Evolutionary conservation across 2,888 invertebrate species (phyloP).

Genomic region (Oxyteleia sp.): DNA sequence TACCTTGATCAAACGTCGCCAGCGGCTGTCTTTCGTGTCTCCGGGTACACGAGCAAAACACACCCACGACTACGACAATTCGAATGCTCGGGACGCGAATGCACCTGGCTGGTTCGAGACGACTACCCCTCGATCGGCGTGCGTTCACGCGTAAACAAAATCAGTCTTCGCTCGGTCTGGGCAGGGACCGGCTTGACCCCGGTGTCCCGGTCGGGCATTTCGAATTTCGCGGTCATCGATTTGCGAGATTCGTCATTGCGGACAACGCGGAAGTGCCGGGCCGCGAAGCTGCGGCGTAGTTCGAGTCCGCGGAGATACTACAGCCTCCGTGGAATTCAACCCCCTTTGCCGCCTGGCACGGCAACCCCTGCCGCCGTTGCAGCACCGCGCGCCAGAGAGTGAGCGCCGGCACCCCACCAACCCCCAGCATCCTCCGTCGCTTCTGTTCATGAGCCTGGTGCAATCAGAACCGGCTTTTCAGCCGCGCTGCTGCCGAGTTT

Average conservation of each 20-base stretch:
- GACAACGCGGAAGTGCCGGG: conserved; percentile 47
- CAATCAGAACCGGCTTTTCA: conserved; percentile 76
- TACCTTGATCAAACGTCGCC: conserved; percentile 38
- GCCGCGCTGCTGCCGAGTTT: conserved; percentile 68
- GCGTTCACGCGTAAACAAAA: conserved; percentile 27
- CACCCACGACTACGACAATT: conserved; percentile 24
- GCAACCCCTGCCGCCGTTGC: conserved; percentile 72
- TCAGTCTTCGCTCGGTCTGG: conserved; percentile 43
- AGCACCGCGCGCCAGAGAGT: conserved; percentile 66
- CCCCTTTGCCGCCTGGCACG: conserved; percentile 76
- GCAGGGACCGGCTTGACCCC: conserved; percentile 1
- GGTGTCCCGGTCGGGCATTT: background rate
- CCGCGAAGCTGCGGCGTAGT: conserved; percentile 77
- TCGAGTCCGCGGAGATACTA: conserved; percentile 84
- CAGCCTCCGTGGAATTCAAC: conserved; percentile 81
- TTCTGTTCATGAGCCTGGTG: conserved; percentile 74
- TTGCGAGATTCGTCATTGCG: conserved; percentile 52
- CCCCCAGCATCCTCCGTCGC: conserved; percentile 73
- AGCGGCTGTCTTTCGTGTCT: conserved; percentile 15
- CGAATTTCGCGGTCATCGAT: conserved; percentile 40
- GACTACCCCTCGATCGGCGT: conserved; percentile 3
- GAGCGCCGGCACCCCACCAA: conserved; percentile 65
- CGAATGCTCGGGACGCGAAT: conserved; percentile 24
- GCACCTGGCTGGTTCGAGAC: conserved; percentile 15
- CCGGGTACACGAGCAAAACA: conserved; percentile 17